Evolutionary conservation across 37 sponge, comb jelly and placozoan species (phyloP), one percentile per base, ranked within the genome.

Genomic region (Bolinopsis microptera): DNA sequence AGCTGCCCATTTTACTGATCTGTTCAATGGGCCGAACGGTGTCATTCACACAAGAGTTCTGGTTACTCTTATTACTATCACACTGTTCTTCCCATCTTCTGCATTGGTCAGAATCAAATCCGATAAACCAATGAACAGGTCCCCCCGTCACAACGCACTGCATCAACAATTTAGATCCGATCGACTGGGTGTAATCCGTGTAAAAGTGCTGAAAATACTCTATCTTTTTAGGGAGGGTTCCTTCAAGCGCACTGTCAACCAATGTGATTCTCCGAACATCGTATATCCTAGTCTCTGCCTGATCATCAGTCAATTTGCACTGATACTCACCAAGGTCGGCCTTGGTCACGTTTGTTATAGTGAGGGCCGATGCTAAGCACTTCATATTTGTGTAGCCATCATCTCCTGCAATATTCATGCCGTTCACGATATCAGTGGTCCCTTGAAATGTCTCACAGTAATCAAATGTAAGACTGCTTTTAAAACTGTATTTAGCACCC

Each of bases 401-500:
- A 48, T 48, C 61, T 5, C 61, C 61, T 18, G 5, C 13, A 48
- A 48, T 48, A 13, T 48, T 48, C 61, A 48, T 48, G 5, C 13
- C 13, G 9, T 13, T 5, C 9, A 48, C 13, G 13, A 48, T 5
- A 40, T 40, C 90, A 0, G 90, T 39, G 61, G 41, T 86, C 40
- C 90, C 34, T 48, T 41, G 48, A 48, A 86, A 86, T 22, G 34
- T 86, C 48, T 86, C 90, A 35, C 80, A 77, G 37, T 77, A 77
- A 77, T 34, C 80, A 36, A 22, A 77, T 21, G 36, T 77, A 18
- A 77, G 28, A 0, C 35, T 33, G 80, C 37, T 77, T 1, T 77
- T 77, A 0, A 77, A 5, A 1, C 9, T 9, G 21, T 35, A 77
- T 77, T 77, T 77, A n/a, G 5, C 13, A 27, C 18, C 35, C 1